Percentiles rank a stretch among this genome's conserved stretches.
phyloP scores from a whole-genome alignment of 1,140 invertebrate species.

The Lepidurus couesii region DNA sequence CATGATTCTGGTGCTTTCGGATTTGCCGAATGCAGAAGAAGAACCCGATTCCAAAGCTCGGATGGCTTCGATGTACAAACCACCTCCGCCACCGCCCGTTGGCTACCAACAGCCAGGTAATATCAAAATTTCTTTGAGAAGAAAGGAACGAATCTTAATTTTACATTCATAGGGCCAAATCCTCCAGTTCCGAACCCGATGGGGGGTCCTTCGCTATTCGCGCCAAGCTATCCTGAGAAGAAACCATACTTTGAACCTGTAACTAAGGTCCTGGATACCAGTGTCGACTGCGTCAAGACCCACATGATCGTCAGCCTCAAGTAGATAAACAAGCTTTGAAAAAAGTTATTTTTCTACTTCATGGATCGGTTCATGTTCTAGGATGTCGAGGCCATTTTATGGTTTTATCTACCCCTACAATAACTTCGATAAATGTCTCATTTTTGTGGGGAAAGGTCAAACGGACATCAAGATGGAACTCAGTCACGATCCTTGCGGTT shows the following conservation, averaged over 20 bases:
- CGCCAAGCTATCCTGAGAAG: neutral
- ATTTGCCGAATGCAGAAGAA: neutral
- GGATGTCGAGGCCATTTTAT: constrained; percentile 37
- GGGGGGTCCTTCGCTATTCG: neutral
- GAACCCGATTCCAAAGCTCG: neutral
- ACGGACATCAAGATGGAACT: constrained; percentile 33
- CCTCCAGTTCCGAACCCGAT: neutral
- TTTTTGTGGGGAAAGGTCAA: constrained; percentile 37
- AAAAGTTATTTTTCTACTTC: neutral
- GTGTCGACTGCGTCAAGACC: constrained; percentile 37
- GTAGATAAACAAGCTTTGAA: constrained; percentile 23
- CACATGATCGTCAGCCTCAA: constrained; percentile 37
- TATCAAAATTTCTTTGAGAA: no score
- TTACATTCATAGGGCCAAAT: neutral
- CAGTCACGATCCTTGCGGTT: constrained; percentile 38
- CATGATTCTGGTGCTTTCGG: neutral
- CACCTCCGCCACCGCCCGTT: neutral
- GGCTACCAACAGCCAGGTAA: neutral
- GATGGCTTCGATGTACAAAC: neutral
- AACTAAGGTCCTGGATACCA: constrained; percentile 34
- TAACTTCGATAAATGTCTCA: constrained; percentile 37
- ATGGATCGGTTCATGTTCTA: constrained; percentile 19
- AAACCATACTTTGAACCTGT: constrained; percentile 1
- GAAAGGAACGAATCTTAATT: neutral
- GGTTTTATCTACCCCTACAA: constrained; percentile 38